These are phyloP conservation scores for Brachionichthys hirsutus DNA, from an alignment of 2,113 vertebrate species.

Conservation along the genomic window DNA sequence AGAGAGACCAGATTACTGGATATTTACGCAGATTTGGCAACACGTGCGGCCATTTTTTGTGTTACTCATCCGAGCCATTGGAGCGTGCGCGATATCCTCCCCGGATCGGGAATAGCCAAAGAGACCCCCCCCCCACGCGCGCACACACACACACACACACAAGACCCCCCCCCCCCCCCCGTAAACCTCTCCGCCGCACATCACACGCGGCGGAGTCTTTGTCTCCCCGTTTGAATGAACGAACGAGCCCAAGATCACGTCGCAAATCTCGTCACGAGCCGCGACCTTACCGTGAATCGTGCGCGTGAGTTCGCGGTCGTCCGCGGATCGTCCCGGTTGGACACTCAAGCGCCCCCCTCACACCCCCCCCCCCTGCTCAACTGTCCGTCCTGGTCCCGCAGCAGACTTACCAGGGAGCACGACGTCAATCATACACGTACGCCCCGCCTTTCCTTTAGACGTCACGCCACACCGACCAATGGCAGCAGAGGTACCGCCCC, in stretches of 20 bases:
- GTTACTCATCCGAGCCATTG: conserved; percentile 59
- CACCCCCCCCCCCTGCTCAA: no score
- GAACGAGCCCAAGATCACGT: conserved; percentile 10
- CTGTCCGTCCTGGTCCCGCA: conserved; percentile 72
- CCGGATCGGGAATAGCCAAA: background rate
- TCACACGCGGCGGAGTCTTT: conserved; percentile 52
- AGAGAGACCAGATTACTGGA: conserved; percentile 33
- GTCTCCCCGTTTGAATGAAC: conserved; percentile 21
- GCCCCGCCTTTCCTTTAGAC: conserved; percentile 28
- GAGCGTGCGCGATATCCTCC: conserved; percentile 33
- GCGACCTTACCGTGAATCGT: conserved; percentile 58
- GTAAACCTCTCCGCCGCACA: conserved; percentile 35
- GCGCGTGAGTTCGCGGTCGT: conserved; percentile 35
- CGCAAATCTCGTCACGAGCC: background rate
- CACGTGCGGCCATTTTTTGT: conserved; percentile 78
- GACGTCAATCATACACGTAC: conserved; percentile 65
- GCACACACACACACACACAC: no score
- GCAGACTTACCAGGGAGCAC: conserved; percentile 63
- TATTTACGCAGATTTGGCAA: conserved; percentile 41
- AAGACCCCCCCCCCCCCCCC: conserved; percentile 17
- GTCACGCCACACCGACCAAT: conserved; percentile 44
- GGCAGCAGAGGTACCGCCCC: conserved; percentile 7
- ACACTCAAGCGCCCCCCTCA: conserved; percentile 65
- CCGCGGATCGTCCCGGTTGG: conserved; percentile 60
- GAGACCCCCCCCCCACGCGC: no score